Percentiles rank a stretch among this genome's conserved stretches.
phyloP scores from a whole-genome alignment of 2,888 invertebrate species.

The Colostygia pectinataria region DNA sequence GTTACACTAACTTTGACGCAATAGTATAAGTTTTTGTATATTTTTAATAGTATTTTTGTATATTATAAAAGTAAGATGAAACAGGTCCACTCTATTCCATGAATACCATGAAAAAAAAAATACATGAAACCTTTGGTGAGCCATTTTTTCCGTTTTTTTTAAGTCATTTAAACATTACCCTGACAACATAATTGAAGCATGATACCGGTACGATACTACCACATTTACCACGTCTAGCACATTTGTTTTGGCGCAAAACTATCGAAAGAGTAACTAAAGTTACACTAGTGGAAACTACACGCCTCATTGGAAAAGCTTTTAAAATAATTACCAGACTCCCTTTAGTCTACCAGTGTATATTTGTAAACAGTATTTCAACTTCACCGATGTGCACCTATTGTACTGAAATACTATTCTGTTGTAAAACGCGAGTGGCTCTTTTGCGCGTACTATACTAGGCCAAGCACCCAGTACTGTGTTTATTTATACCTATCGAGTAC shows the following conservation, averaged over 20 bases:
- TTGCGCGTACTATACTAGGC: neutral
- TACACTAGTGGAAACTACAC: slow-evolving; percentile 2
- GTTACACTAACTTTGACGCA: too few relatives aligned
- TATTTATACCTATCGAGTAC: too few relatives aligned
- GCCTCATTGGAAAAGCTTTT: slow-evolving; percentile 10
- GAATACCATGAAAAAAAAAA: too few relatives aligned
- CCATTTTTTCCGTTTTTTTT: too few relatives aligned
- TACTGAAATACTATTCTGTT: neutral
- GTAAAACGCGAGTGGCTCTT: too few relatives aligned
- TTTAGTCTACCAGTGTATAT: neutral
- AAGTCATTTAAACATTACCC: too few relatives aligned
- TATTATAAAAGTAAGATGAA: too few relatives aligned
- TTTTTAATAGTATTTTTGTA: too few relatives aligned
- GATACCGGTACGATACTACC: slow-evolving; percentile 2
- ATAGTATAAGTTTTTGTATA: too few relatives aligned
- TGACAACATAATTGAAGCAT: slow-evolving; percentile 4
- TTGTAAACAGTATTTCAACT: neutral
- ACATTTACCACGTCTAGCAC: neutral
- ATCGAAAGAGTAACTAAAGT: slow-evolving; percentile 1
- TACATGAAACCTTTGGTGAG: too few relatives aligned
- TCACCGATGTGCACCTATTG: neutral
- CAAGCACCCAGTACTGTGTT: too few relatives aligned
- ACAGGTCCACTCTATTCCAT: too few relatives aligned
- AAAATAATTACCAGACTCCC: slow-evolving; percentile 9
- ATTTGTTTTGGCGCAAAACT: neutral